Conservation (phyloP, 30 jellyfish, hydroid and myxozoan genomes). For the Chrysaora quinquecirrha region DNA sequence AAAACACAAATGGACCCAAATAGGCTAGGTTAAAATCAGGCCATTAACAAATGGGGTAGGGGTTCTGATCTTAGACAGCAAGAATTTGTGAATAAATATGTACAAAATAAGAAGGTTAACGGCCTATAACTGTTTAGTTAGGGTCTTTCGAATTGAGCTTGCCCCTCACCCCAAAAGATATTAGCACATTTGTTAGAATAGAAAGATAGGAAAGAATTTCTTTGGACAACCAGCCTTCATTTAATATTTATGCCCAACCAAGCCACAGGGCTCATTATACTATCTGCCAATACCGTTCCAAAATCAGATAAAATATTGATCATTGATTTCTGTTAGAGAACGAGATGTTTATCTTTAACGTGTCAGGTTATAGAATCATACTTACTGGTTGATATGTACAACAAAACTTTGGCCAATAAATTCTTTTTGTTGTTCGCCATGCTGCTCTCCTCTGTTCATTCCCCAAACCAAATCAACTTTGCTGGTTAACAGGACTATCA, state of each 20-base stretch:
- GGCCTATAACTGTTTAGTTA: neutral
- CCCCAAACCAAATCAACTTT: neutral
- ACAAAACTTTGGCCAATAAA: neutral
- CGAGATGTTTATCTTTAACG: neutral
- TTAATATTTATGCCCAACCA: neutral
- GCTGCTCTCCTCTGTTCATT: neutral
- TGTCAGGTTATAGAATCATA: neutral
- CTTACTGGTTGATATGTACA: conserved; percentile 1
- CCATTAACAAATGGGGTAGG: too few species aligned
- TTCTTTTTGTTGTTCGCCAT: neutral
- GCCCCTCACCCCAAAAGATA: conserved; percentile 2
- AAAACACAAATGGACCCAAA: too few species aligned
- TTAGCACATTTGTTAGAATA: neutral
- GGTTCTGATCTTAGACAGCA: neutral
- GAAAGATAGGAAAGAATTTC: too few species aligned
- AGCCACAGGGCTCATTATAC: too few species aligned
- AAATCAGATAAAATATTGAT: neutral
- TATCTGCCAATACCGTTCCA: neutral
- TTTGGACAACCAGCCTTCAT: neutral
- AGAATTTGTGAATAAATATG: neutral
- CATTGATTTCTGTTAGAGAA: neutral
- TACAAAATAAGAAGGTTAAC: neutral
- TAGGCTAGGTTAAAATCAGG: too few species aligned
- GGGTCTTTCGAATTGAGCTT: neutral
- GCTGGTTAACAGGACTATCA: too few species aligned